These are phyloP conservation scores for Scolopax rusticola DNA, from an alignment of 2,797 vertebrate species.

Conservation along the genomic window DNA sequence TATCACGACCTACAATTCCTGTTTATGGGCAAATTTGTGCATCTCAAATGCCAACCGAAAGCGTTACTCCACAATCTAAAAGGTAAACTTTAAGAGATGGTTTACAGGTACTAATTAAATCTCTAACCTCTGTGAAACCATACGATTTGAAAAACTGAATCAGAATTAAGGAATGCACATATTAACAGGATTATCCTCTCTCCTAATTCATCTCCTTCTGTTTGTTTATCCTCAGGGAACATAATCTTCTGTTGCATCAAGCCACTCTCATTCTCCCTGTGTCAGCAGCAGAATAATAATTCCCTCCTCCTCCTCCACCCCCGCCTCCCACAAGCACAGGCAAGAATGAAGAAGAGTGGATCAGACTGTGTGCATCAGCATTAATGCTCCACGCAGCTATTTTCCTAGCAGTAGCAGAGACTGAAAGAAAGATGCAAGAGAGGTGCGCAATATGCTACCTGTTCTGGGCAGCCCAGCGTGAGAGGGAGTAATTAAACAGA, in stretches of 20 bases:
- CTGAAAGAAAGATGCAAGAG: constrained; percentile 32
- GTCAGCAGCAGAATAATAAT: constrained; percentile 76
- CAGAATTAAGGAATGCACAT: constrained; percentile 70
- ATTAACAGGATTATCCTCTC: constrained; percentile 72
- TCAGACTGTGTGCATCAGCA: constrained; percentile 61
- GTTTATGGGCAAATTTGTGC: constrained; percentile 15
- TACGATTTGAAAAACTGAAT: constrained; percentile 17
- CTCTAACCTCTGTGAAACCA: neutral
- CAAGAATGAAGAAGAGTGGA: constrained; percentile 47
- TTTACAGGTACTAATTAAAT: constrained; percentile 51
- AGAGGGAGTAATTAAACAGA: constrained; percentile 32
- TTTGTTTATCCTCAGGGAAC: constrained; percentile 73
- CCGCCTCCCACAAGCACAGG: constrained; percentile 34
- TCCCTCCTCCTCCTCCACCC: constrained; percentile 52
- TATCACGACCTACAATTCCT: neutral
- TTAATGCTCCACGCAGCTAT: constrained; percentile 58
- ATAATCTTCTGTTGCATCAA: constrained; percentile 74
- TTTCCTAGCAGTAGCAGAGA: constrained; percentile 47
- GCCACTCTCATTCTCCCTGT: constrained; percentile 69
- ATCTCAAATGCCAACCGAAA: neutral
- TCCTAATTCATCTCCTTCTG: constrained; percentile 73
- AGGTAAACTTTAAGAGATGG: constrained; percentile 15
- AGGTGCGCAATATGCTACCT: constrained; percentile 50
- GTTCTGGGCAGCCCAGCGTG: constrained; percentile 35
- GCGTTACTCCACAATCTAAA: neutral